A percentile compares a stretch with the other conserved stretches of the same genome.
phyloP scores from a whole-genome alignment of 2,113 vertebrate species.

The Tautogolabrus adspersus region DNA sequence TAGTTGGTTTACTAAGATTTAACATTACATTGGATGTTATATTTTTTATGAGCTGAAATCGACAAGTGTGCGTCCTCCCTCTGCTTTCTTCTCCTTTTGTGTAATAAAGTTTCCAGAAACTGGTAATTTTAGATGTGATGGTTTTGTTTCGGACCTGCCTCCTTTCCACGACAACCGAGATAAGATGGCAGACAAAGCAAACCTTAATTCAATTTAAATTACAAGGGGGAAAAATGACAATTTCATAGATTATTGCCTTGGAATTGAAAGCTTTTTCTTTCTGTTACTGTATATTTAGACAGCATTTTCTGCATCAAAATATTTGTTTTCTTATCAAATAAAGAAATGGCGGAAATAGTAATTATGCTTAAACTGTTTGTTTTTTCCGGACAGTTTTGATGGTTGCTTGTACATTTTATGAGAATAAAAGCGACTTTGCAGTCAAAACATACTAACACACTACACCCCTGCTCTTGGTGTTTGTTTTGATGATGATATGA shows the following conservation, averaged over 20 bases:
- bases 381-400: conserved; percentile 9
- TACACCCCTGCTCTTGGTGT: background rate
- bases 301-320: conserved; percentile 7
- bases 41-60: background rate
- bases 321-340: conserved; percentile 27
- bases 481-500: conserved; percentile 36
- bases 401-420: background rate
- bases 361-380: background rate
- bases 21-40: background rate
- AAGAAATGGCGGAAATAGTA: background rate
- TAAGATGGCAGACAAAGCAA: conserved; percentile 10
- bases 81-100: conserved; percentile 1
- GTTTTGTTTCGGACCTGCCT: conserved; percentile 15
- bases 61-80: background rate
- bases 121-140: conserved; percentile 16
- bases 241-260: conserved; percentile 3
- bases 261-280: conserved; percentile 10
- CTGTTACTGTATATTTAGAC: conserved; percentile 23
- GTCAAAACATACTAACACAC: conserved; percentile 26
- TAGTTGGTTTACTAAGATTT: background rate
- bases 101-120: conserved; percentile 15
- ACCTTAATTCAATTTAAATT: background rate
- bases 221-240: background rate
- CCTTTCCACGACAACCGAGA: conserved; percentile 23
- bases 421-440: conserved; percentile 18